Evolutionary conservation across 92 coral and sea anemone species (phyloP).

Genomic region (Palythoa grandis): DNA sequence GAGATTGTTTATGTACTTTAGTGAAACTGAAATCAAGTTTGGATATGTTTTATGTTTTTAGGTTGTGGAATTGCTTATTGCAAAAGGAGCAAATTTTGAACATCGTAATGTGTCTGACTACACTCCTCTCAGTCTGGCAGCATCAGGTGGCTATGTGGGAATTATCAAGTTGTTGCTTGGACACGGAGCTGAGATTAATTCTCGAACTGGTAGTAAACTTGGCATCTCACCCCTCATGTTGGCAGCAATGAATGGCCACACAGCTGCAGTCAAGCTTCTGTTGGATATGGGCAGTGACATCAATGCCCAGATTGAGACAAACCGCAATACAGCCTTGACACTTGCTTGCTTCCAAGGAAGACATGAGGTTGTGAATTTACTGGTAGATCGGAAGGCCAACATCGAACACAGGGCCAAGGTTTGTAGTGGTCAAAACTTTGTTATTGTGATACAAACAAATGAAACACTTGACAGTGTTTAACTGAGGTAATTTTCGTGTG

Average conservation of each 20-base stretch:
- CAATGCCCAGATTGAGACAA: slow-evolving; percentile 99
- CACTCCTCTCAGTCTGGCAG: slow-evolving; percentile 96
- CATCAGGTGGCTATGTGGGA: slow-evolving; percentile 98
- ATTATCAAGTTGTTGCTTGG: slow-evolving; percentile 89
- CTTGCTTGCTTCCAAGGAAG: slow-evolving; percentile 98
- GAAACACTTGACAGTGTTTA: not conserved
- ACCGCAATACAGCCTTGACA: slow-evolving; percentile 95
- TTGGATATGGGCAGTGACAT: slow-evolving; percentile 98
- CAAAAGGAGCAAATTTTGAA: slow-evolving; percentile 95
- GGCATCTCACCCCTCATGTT: slow-evolving; percentile 99
- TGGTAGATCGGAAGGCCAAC: slow-evolving; percentile 96
- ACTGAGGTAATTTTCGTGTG: not conserved
- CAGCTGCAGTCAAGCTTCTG: slow-evolving; percentile 93
- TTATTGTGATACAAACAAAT: not conserved
- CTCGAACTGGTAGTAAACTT: slow-evolving; percentile 98
- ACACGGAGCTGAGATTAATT: slow-evolving; percentile 97
- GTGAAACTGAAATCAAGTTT: not conserved
- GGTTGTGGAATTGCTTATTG: slow-evolving; percentile 98
- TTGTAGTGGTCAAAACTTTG: not conserved
- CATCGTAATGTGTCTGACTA: slow-evolving; percentile 99
- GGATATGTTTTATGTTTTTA: not conserved
- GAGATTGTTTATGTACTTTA: not conserved
- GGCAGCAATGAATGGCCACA: slow-evolving; percentile 99
- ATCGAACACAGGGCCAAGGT: slow-evolving; percentile 99
- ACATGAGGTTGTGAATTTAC: slow-evolving; percentile 93